Percentiles rank a stretch among this genome's conserved stretches.
Conservation (phyloP, 2,797 vertebrate genomes). For the Enteromius treurensis region DNA sequence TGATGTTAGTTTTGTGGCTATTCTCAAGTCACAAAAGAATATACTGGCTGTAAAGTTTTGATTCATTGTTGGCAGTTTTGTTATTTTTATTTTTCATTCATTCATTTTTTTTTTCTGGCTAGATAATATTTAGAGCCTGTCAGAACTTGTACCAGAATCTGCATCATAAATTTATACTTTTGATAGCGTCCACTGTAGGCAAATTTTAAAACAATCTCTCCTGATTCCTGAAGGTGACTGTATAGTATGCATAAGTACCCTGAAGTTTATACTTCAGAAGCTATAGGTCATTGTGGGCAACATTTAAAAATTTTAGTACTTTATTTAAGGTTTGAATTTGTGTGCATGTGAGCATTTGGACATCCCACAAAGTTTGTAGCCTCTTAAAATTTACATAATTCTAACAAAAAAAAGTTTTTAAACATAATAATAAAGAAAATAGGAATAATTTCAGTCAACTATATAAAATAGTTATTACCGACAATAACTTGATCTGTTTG, state of each 20-base stretch:
- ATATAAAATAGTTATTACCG: neutral
- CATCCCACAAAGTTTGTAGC: neutral
- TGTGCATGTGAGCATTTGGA: neutral
- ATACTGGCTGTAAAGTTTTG: neutral
- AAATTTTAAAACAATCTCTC: neutral
- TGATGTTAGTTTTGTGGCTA: neutral
- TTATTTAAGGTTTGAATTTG: neutral
- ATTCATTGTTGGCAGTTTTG: neutral
- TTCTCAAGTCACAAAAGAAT: neutral
- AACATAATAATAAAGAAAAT: too few species aligned
- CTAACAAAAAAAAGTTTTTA: too few species aligned
- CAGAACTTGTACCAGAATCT: neutral
- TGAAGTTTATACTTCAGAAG: neutral
- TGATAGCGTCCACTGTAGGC: neutral
- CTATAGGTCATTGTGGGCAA: neutral
- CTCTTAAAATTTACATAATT: too few species aligned
- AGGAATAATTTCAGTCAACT: too few species aligned
- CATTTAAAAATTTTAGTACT: neutral
- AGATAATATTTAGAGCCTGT: neutral
- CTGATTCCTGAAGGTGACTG: neutral
- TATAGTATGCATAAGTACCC: neutral
- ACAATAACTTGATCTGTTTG: conserved; percentile 37
- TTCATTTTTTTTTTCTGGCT: neutral
- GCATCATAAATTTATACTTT: neutral
- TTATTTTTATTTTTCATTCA: too few species aligned